Base-by-base conservation (phyloP, 2,888 invertebrate species). In the Patella ulyssiponensis region DNA sequence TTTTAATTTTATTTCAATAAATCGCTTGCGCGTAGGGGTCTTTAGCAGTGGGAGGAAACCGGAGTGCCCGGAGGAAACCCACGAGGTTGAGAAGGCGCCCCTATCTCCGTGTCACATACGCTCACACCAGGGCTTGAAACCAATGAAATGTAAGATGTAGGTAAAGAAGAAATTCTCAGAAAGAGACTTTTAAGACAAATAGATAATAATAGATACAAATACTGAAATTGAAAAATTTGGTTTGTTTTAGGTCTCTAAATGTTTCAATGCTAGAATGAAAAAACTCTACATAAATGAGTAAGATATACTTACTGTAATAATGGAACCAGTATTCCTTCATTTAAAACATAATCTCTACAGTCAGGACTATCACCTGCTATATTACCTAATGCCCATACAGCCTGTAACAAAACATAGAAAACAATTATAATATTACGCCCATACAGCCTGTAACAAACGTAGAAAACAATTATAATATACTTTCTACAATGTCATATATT, bases 351-450 rank as follows among this genome's bases (percentile, higher is more conserved):
- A 93, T 98, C 98, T 81, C 98, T 94, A 91, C 96, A 98, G 85
- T 95, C 94, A 69, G 98, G 96, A 76, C 97, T 97, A 92, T 98
- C 98, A 15, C 98, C 98, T 76, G 98, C 98, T 86, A 98, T 97
- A 92, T 98, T 98, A 79, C 98, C 98, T 81, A 98, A 79, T 76
- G 98, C 98, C 98, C 98, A 98, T 76, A 98, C 97, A 44, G 97
- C 97, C 93, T 92, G 81, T 1, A 82, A 82, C 70, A 27, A 52
- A 74, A 76, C 23, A 72, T 5, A 73, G 33, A 33, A 33, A 33
- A 3, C 33, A 33, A n/a, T n/a, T n/a, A n/a, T n/a, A n/a, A n/a
- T n/a, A n/a, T n/a, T n/a, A n/a, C n/a, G 98, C 98, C 98, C 98
- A 98, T 76, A 98, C 97, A 44, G 97, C 97, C 93, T 92, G 81